Evolutionary conservation across 2,888 invertebrate species (phyloP), one percentile per base, ranked within the genome.

Genomic region (Thymelicus lineola): DNA sequence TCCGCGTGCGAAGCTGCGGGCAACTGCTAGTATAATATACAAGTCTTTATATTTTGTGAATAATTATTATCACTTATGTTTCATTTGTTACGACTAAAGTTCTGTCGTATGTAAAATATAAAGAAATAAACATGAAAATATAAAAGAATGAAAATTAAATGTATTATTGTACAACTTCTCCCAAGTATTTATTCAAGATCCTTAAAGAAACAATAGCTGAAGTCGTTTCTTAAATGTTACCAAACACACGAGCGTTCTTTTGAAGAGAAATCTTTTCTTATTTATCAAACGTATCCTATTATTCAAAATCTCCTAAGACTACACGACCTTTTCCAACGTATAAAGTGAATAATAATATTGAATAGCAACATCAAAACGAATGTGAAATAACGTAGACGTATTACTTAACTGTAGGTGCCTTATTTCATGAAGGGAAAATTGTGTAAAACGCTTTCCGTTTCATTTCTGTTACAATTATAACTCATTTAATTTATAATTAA

Each of bases 301-400:
- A 53, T 58, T 50, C 48, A 14, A 71, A 65, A 71, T 71, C 74
- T 74, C 70, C 45, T 71, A 71, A 69, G 74, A 57, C 59, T 70
- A 67, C 57, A 45, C 67, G 63, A 74, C 74, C 63, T 74, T 73
- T 75, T 70, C 63, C 46, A 36, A 72, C 67, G 65, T 71, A 73
- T 68, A 73, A 74, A 75, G 69, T 72, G 73, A 75, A 74, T 75
- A 72, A 74, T 75, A 72, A 72, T 72, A 74, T 72, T 73, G 70
- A 71, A 74, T 73, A 71, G 75, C 36, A 59, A 66, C 66, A 66
- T 55, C 61, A 74, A 74, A 74, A 67, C 65, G 48, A 75, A 75
- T 66, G 70, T 71, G 70, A 62, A 46, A 72, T 69, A 46, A 72
- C 66, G 62, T 63, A 72, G 70, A 73, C 72, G 61, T 58, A 62